Percentiles rank a stretch among this genome's conserved stretches.
Conservation (phyloP, 30 jellyfish, hydroid and myxozoan species). For the Aurelia sp. region DNA sequence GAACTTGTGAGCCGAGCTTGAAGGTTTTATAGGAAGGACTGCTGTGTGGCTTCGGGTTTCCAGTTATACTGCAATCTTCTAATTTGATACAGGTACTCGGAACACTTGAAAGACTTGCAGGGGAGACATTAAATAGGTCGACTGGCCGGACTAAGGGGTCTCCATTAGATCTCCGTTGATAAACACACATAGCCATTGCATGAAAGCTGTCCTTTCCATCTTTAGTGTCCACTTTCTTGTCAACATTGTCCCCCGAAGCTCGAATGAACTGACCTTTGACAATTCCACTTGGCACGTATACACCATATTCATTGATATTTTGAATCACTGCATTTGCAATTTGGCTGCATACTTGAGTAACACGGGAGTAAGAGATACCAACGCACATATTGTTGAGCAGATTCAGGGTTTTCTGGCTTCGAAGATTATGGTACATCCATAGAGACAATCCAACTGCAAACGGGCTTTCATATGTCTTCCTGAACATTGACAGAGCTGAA, state of each 20-base stretch:
- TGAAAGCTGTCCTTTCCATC: slow-evolving; percentile 7
- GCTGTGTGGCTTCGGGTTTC: slow-evolving; percentile 7
- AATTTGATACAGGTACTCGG: slow-evolving; percentile 5
- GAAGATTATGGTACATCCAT: background rate
- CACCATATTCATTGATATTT: background rate
- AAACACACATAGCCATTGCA: slow-evolving; percentile 3
- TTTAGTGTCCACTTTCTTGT: background rate
- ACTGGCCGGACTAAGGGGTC: background rate
- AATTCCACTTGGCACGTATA: slow-evolving; percentile 1
- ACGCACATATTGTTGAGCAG: slow-evolving; percentile 16
- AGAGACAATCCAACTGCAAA: slow-evolving; percentile 1
- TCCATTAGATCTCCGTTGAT: background rate
- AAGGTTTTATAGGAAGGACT: background rate
- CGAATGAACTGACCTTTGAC: slow-evolving; percentile 13
- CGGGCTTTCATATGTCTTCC: slow-evolving; percentile 12
- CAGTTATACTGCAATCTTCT: background rate
- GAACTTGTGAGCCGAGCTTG: background rate
- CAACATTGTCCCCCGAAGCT: slow-evolving; percentile 12
- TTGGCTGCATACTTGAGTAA: background rate
- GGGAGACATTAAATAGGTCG: slow-evolving; percentile 5
- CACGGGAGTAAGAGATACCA: slow-evolving; percentile 11
- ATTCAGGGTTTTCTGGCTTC: slow-evolving; percentile 7
- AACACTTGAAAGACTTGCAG: background rate
- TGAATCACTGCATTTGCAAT: background rate
- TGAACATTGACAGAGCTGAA: slow-evolving; percentile 12